Percentiles rank a stretch among this genome's conserved stretches.
Evolutionary conservation across 2,888 invertebrate species (phyloP).

Genomic region (Serripes groenlandicus): DNA sequence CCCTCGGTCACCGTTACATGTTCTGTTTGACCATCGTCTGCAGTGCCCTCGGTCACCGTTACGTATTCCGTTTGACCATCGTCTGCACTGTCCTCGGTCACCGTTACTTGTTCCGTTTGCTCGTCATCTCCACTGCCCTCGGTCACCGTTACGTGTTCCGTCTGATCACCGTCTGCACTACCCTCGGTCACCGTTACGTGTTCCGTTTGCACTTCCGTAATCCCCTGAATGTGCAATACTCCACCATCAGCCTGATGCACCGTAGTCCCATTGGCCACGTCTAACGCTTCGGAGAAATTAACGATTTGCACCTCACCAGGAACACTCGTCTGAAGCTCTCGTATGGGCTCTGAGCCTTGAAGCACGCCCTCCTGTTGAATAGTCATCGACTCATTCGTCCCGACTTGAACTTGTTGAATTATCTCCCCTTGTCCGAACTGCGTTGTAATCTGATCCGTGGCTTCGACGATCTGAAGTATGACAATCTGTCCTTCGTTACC

Average conservation of each 20-base stretch:
- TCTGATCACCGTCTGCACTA: no score
- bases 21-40: no score
- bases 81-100: no score
- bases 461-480: slow-evolving; percentile 80
- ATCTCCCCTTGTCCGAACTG: slow-evolving; percentile 55
- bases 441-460: slow-evolving; percentile 62
- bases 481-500: slow-evolving; percentile 76
- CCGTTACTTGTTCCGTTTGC: no score
- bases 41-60: no score
- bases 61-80: no score
- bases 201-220: background rate
- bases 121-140: no score
- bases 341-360: background rate
- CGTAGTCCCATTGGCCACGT: background rate
- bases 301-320: background rate
- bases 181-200: background rate
- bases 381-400: slow-evolving; percentile 26
- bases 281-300: background rate
- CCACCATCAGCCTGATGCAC: background rate
- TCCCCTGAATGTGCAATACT: background rate
- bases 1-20: no score
- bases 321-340: background rate
- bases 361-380: background rate
- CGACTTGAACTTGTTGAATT: slow-evolving; percentile 34
- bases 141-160: no score